phyloP scores from a whole-genome alignment of 2,797 vertebrate genomes.

The Fistularia tabacaria region DNA sequence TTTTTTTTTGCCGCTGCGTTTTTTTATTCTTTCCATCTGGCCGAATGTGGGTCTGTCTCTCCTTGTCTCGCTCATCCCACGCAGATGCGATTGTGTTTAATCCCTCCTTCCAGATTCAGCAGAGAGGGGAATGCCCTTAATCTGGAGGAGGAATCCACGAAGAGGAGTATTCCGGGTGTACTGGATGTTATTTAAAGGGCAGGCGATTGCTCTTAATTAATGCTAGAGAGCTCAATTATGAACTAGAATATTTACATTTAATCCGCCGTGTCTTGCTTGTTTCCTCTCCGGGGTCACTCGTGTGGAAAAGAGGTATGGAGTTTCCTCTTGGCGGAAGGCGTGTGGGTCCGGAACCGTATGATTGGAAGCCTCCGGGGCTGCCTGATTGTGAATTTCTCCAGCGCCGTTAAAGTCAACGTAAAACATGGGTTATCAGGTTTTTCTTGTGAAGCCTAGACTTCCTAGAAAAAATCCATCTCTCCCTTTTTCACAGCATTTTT shows the following conservation, averaged over 20 bases:
- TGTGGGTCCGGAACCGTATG: constrained; percentile 12
- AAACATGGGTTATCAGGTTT: too few species aligned
- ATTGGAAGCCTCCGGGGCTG: constrained; percentile 8
- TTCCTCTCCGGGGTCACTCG: constrained; percentile 1
- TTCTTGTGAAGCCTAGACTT: too few species aligned
- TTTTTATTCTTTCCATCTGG: background rate
- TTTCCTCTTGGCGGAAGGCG: constrained; percentile 18
- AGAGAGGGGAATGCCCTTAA: constrained; percentile 28
- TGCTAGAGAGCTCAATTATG: background rate
- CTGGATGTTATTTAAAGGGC: background rate
- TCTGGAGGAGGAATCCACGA: constrained; percentile 14
- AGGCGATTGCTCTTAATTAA: background rate
- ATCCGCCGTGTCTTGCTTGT: too few species aligned
- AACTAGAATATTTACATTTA: background rate
- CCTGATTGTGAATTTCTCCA: background rate
- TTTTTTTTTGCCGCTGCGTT: background rate
- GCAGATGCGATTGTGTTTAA: constrained; percentile 28
- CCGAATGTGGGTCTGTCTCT: constrained; percentile 15
- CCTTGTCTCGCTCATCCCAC: constrained; percentile 3
- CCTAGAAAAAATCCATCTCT: too few species aligned
- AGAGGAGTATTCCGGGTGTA: too few species aligned
- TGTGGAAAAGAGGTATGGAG: background rate
- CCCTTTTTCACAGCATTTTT: too few species aligned
- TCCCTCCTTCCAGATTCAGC: constrained; percentile 14
- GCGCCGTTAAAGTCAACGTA: too few species aligned